Evolutionary conservation across 2,888 invertebrate species (phyloP), one percentile per base, ranked within the genome.

Genomic region (Thysanoteuthis rhombus): DNA sequence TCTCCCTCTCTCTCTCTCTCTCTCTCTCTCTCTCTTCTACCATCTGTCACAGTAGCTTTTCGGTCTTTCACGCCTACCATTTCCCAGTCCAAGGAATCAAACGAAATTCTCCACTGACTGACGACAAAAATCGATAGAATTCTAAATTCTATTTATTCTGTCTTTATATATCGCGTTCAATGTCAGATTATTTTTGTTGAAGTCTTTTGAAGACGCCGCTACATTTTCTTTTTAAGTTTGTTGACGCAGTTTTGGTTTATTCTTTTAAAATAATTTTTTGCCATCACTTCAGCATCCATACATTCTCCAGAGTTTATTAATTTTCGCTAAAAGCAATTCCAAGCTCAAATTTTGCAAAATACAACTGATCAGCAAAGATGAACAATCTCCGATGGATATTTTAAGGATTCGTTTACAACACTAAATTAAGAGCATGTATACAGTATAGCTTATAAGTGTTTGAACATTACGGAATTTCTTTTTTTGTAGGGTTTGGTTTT

Each of bases 101-200:
- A 47, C 47, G 47, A 19, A 75, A 75, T 75, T 75, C 75, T n/a
- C 36, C n/a, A 4, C 75, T n/a, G n/a, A n/a, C 75, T 75, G n/a
- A 36, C 75, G 75, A n/a, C n/a, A 75, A n/a, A n/a, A 75, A 75
- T 75, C 75, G 75, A 75, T 75, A 75, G n/a, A 75, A 75, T 75
- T 75, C n/a, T 10, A 75, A 75, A n/a, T n/a, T 75, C 75, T 75
- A 75, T 75, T 75, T n/a, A 75, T n/a, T 75, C n/a, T n/a, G n/a
- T n/a, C 19, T n/a, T n/a, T 75, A n/a, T n/a, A n/a, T 75, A 75
- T 75, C 75, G 75, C n/a, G 16, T 75, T 75, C 75, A 36, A 75
- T n/a, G n/a, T n/a, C n/a, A 75, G 75, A 75, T 75, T 75, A n/a
- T 75, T 75, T 75, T n/a, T 75, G 75, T 75, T 75, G n/a, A n/a